Conservation (phyloP, 2,888 invertebrate genomes). For the Sinotaia quadrata region DNA sequence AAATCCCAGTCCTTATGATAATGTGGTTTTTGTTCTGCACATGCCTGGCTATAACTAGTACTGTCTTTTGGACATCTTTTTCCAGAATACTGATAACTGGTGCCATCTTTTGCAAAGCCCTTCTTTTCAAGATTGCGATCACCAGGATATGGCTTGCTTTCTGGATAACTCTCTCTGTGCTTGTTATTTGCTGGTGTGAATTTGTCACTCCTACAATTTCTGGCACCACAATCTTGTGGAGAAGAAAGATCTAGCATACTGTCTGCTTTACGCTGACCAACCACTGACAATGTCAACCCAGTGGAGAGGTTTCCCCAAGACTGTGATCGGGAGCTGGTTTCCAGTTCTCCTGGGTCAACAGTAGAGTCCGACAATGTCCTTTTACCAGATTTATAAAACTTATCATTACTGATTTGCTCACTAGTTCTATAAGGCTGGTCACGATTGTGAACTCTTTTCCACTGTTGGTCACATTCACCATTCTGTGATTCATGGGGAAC, state of each 20-base stretch:
- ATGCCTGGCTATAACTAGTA: too few species aligned
- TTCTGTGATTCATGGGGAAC: background rate
- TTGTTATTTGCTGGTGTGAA: too few species aligned
- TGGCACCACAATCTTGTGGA: too few species aligned
- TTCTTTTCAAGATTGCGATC: too few species aligned
- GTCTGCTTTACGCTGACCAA: conserved; percentile 56
- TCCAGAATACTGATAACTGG: too few species aligned
- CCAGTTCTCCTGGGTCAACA: conserved; percentile 39
- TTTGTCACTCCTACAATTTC: too few species aligned
- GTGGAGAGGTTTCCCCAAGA: conserved; percentile 54
- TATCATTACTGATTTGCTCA: background rate
- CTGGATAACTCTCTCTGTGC: too few species aligned
- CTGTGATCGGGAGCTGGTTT: conserved; percentile 48
- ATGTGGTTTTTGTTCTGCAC: too few species aligned
- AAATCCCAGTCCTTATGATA: too few species aligned
- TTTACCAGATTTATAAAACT: background rate
- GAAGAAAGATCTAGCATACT: conserved; percentile 39
- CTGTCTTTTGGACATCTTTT: too few species aligned
- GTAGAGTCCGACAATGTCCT: conserved; percentile 19
- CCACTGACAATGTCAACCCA: conserved; percentile 53
- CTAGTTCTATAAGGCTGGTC: background rate
- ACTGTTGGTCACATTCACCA: background rate
- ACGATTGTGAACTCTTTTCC: background rate
- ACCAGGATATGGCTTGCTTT: too few species aligned
- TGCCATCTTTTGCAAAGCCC: too few species aligned